Conservation (phyloP, 2,888 invertebrate genomes). For the Dasypolia templi region DNA sequence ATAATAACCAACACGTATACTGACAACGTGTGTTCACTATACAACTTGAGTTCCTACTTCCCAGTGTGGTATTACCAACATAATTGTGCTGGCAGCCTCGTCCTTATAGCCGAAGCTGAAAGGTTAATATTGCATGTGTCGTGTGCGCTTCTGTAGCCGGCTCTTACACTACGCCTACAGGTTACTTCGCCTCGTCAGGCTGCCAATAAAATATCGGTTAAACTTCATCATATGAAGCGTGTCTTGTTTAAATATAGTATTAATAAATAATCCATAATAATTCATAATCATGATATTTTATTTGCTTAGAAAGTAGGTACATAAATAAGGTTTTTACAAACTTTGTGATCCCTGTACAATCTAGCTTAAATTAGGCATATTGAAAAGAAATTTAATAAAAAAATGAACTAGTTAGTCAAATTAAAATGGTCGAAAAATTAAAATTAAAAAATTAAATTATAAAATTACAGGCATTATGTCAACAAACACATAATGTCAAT, state of each 20-base stretch:
- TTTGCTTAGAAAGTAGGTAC: too few relatives aligned
- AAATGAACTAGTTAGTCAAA: too few relatives aligned
- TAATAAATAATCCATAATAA: neutral
- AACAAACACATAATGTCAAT: too few relatives aligned
- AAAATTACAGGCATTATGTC: too few relatives aligned
- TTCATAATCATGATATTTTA: too few relatives aligned
- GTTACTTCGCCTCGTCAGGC: conserved; percentile 60
- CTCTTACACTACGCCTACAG: conserved; percentile 66
- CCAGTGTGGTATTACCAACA: conserved; percentile 52
- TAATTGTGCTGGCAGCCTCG: conserved; percentile 17
- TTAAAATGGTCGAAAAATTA: too few relatives aligned
- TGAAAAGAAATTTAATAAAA: too few relatives aligned
- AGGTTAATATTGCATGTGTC: conserved; percentile 17
- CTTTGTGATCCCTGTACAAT: too few relatives aligned
- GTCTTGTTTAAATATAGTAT: conserved; percentile 26
- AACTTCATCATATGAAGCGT: conserved; percentile 35
- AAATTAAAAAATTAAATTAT: too few relatives aligned
- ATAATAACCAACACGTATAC: conserved; percentile 27
- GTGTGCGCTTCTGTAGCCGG: neutral
- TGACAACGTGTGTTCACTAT: conserved; percentile 42
- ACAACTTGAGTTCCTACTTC: conserved; percentile 65
- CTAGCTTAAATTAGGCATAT: too few relatives aligned
- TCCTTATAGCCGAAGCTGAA: conserved; percentile 18
- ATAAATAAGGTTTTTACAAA: too few relatives aligned
- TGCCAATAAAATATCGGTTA: conserved; percentile 64